Evolutionary conservation across 1,140 invertebrate genomes (phyloP), one percentile per base, ranked within the genome.

Genomic region (Drosophila bocki): DNA sequence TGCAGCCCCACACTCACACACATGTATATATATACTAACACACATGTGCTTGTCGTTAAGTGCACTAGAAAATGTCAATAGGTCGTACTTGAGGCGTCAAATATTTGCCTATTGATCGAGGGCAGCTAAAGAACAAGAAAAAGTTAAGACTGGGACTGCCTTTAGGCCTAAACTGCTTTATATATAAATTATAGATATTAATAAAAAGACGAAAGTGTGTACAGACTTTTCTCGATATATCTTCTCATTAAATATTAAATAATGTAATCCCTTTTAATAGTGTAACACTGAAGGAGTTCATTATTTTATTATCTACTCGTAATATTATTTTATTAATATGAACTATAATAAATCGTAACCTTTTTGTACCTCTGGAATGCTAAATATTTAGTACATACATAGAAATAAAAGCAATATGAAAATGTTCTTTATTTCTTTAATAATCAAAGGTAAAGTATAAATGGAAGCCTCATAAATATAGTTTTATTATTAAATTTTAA

Each of bases 11-110:
- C 44, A 58, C 41, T 45, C 58, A 61, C 32, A 44, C 35, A 19
- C 17, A 17, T 7, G 4, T n/a, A 33, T 33, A 33, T 51, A 26
- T 22, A 26, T 37, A 22, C 33, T 9, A 22, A 26, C 53, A 56
- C 53, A 56, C 53, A 56, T 56, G 53, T 78, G 75, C 84, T 88
- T 78, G 77, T 71, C 71, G 72, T 61, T 77, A 75, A 90, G 86
- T 82, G 82, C 78, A 90, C 85, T 85, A 53, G 60, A 86, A 71
- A 85, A 82, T 90, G 69, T 90, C 82, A 81, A 90, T 85, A 69
- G 78, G 77, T 80, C 77, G 70, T 79, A 64, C 69, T 80, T 80
- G 65, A 72, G 75, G 78, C 70, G 67, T 78, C 75, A 85, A 90
- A 90, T 80, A 90, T 90, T 90, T 90, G 85, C 75, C 75, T 69